These are phyloP conservation scores for Malurus leucopterus DNA, from an alignment of 2,797 vertebrate species.

Conservation along the genomic window DNA sequence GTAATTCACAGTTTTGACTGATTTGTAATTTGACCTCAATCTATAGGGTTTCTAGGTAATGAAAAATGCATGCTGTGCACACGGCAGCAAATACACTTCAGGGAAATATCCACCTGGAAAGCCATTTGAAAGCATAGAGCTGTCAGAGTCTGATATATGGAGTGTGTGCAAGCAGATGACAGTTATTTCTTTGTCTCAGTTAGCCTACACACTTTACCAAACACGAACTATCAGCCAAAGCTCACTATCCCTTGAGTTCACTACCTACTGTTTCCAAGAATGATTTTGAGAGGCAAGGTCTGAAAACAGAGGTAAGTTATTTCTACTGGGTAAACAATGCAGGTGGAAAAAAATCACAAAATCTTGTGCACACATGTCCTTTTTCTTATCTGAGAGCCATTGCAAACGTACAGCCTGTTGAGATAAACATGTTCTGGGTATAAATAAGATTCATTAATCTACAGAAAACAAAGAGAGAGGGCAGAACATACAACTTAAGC, in stretches of 20 bases:
- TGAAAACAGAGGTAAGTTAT: background rate
- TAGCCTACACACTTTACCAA: background rate
- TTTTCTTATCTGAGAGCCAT: background rate
- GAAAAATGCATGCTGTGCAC: background rate
- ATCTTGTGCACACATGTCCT: background rate
- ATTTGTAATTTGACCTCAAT: background rate
- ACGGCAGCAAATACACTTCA: background rate
- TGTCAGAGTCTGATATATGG: background rate
- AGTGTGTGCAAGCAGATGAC: background rate
- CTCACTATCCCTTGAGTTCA: background rate
- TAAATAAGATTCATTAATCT: background rate
- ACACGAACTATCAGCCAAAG: background rate
- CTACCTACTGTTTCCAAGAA: background rate
- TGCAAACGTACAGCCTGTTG: background rate
- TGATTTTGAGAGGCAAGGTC: background rate
- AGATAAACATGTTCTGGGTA: background rate
- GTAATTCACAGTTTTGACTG: background rate
- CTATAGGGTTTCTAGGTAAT: background rate
- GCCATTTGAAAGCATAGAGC: background rate
- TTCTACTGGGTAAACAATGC: background rate
- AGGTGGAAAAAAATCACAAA: background rate
- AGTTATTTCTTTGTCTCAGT: background rate
- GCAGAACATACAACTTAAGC: background rate
- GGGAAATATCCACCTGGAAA: conserved; percentile 3
- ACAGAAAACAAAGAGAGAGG: background rate